Base-by-base conservation (phyloP, 2,888 invertebrate genomes). In the Phyllotreta striolata region DNA sequence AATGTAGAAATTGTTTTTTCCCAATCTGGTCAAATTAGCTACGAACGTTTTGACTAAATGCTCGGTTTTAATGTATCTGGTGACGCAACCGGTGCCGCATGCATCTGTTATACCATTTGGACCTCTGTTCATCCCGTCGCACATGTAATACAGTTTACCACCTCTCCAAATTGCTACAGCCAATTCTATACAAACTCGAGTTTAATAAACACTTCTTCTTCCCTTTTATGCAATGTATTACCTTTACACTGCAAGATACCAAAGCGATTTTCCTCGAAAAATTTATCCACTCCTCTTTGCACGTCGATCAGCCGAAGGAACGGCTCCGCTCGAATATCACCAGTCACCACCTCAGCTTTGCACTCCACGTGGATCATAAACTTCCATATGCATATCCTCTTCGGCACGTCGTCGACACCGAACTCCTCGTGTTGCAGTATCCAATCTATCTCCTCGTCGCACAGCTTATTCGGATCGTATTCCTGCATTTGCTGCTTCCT, bases 121-220 rank as follows among this genome's bases (percentile, higher is more conserved):
- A 12, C 83, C 82, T 12, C 83, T 76, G 24, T 82, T 81, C 64
- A 82, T 78, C 0, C 84, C 79, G 70, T 84, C 84, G 66, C 83
- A 85, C 68, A 82, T 78, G 69, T 82, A 85, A 57, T 79, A 84
- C 3, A 77, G 72, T 24, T 80, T 79, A 1, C 77, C 75, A 0
- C 75, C 77, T 62, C 78, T 82, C 84, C 84, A 85, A 4, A 85
- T 73, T 0, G 82, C 82, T 1, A 83, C 78, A 1, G 72, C 64
- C 2, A 72, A 40, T 63, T 66, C 73, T 74, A 55, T 34, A 69
- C 64, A 37, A 9, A 24, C 43, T 46, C 44, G 24, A 13, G 9
- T 34, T 9, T 13, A 41, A 34, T 34, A 6, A 8, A 10, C n/a
- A 41, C 37, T 69, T 24, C 24, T 24, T 24, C 24, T 24, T 24